These are phyloP conservation scores for Crocallis elinguaria DNA, from an alignment of 2,888 invertebrate genomes.

Conservation along the genomic window DNA sequence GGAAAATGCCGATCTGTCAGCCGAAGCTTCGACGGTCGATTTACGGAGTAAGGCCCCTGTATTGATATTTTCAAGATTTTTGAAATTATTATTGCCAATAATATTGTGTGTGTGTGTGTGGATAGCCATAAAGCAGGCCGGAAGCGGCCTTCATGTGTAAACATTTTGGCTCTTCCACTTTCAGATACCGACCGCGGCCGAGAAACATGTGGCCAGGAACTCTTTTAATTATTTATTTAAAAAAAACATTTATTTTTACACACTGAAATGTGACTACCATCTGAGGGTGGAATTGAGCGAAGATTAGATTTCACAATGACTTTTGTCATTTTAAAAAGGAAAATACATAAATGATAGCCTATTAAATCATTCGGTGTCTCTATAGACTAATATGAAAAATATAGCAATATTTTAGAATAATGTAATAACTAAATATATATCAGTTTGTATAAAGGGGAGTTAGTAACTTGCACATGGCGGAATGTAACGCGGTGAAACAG, in stretches of 20 bases:
- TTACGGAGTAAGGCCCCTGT: too few relatives aligned
- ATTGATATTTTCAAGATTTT: too few relatives aligned
- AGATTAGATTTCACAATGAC: slow-evolving; percentile 26
- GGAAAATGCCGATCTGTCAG: too few relatives aligned
- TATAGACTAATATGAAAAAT: slow-evolving; percentile 84
- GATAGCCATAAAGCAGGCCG: too few relatives aligned
- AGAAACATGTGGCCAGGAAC: slow-evolving; percentile 2
- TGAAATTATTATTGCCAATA: too few relatives aligned
- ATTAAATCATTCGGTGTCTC: slow-evolving; percentile 72
- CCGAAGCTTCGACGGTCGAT: too few relatives aligned
- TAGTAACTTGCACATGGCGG: slow-evolving; percentile 77
- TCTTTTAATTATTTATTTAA: background rate
- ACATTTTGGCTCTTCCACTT: background rate
- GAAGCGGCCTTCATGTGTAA: background rate
- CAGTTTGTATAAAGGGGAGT: slow-evolving; percentile 81
- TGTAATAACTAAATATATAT: slow-evolving; percentile 82
- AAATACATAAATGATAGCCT: slow-evolving; percentile 51
- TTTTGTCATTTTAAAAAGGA: slow-evolving; percentile 42
- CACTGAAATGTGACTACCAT: background rate
- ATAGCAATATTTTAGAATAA: slow-evolving; percentile 85
- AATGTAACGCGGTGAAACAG: slow-evolving; percentile 70
- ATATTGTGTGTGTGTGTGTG: too few relatives aligned
- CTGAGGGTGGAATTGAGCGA: background rate
- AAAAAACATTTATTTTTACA: background rate
- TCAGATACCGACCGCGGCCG: slow-evolving; percentile 3